These are phyloP conservation scores for Psittacula derbiana DNA, from an alignment of 2,797 vertebrate genomes.

Conservation along the genomic window DNA sequence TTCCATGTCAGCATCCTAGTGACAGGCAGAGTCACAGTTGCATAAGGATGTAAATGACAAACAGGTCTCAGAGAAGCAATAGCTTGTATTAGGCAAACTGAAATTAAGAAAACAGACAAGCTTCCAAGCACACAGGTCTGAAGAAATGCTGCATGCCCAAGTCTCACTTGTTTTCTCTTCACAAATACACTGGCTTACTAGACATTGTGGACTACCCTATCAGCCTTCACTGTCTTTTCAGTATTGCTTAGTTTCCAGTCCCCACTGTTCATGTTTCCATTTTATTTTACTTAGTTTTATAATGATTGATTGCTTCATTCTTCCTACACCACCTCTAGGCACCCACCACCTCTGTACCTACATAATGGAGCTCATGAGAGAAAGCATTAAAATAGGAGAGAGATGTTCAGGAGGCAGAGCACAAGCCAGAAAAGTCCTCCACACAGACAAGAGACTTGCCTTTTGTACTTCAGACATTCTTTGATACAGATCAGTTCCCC, in stretches of 20 bases:
- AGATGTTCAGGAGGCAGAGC: background rate
- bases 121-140: background rate
- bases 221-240: background rate
- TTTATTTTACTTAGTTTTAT: background rate
- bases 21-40: background rate
- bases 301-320: background rate
- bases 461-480: background rate
- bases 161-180: background rate
- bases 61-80: background rate
- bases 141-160: background rate
- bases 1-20: background rate
- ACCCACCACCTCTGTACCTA: background rate
- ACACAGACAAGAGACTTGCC: background rate
- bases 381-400: background rate
- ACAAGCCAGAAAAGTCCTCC: background rate
- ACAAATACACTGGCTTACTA: background rate
- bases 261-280: background rate
- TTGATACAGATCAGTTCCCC: background rate
- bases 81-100: background rate
- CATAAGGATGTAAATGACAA: background rate
- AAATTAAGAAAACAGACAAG: background rate
- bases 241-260: background rate
- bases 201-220: background rate
- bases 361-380: background rate
- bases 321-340: background rate